Conservation (phyloP, 2,797 vertebrate species). For the Numenius phaeopus region DNA sequence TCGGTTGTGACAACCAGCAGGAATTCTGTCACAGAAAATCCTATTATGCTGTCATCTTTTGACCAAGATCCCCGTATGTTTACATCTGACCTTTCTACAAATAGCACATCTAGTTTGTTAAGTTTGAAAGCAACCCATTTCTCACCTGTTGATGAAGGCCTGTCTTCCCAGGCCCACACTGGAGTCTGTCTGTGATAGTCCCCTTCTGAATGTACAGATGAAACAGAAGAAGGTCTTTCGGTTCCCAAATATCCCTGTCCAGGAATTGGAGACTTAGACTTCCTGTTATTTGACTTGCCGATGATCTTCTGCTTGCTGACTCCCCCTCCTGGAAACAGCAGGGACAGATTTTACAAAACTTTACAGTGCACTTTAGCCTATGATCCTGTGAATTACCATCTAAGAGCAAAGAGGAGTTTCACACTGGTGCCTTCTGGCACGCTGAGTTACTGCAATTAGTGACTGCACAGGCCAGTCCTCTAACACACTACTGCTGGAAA, state of each 20-base stretch:
- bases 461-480: neutral
- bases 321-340: slow-evolving; percentile 80
- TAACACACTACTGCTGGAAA: neutral
- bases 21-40: neutral
- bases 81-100: neutral
- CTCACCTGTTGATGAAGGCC: slow-evolving; percentile 96
- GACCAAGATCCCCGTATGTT: neutral
- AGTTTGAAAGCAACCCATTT: neutral
- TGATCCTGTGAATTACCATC: neutral
- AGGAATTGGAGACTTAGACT: slow-evolving; percentile 95
- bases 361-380: neutral
- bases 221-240: slow-evolving; percentile 95
- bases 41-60: neutral
- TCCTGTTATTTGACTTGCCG: slow-evolving; percentile 89
- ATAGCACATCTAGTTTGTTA: neutral
- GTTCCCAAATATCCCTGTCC: slow-evolving; percentile 89
- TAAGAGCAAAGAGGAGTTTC: neutral
- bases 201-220: slow-evolving; percentile 97
- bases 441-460: neutral
- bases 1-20: neutral
- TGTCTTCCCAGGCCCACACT: slow-evolving; percentile 95
- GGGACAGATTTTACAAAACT: neutral
- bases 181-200: slow-evolving; percentile 95
- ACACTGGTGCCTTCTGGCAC: neutral
- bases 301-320: slow-evolving; percentile 91